A percentile compares a stretch with the other conserved stretches of the same genome.
Evolutionary conservation across 2,113 vertebrate genomes (phyloP).

Genomic region (Ctenomys sociabilis): DNA sequence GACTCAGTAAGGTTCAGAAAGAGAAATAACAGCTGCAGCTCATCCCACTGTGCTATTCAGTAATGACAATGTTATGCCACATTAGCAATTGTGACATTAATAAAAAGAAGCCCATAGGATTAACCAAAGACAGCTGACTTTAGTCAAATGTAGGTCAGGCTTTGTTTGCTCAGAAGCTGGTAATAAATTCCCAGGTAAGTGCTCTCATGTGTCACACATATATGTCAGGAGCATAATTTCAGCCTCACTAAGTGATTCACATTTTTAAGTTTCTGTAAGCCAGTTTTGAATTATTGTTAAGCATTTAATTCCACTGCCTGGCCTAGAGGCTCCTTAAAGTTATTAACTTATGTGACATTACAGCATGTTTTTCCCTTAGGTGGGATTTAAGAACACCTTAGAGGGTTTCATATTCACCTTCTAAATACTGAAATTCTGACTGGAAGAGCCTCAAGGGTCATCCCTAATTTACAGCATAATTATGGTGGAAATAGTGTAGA

Average conservation of each 20-base stretch:
- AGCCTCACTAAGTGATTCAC: constrained; percentile 86
- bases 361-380: constrained; percentile 83
- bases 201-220: constrained; percentile 88
- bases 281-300: constrained; percentile 88
- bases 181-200: constrained; percentile 91
- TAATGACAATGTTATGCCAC: constrained; percentile 89
- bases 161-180: constrained; percentile 89
- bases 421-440: constrained; percentile 81
- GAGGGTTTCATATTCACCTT: constrained; percentile 83
- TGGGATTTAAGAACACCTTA: constrained; percentile 84
- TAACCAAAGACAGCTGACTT: constrained; percentile 89
- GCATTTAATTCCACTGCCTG: constrained; percentile 87
- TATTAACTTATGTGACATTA: constrained; percentile 87
- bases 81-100: constrained; percentile 91
- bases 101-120: constrained; percentile 90
- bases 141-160: constrained; percentile 91
- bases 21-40: constrained; percentile 88
- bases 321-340: constrained; percentile 86
- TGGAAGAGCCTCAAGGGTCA: constrained; percentile 82
- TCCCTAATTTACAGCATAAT: constrained; percentile 77
- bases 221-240: constrained; percentile 88
- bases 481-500: constrained; percentile 76
- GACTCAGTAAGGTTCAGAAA: constrained; percentile 87
- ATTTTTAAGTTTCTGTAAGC: constrained; percentile 87
- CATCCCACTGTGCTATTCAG: constrained; percentile 86